A percentile compares a stretch with the other conserved stretches of the same genome.
Conservation (phyloP, 2,113 vertebrate genomes). For the Mesoclemmys tuberculata region DNA sequence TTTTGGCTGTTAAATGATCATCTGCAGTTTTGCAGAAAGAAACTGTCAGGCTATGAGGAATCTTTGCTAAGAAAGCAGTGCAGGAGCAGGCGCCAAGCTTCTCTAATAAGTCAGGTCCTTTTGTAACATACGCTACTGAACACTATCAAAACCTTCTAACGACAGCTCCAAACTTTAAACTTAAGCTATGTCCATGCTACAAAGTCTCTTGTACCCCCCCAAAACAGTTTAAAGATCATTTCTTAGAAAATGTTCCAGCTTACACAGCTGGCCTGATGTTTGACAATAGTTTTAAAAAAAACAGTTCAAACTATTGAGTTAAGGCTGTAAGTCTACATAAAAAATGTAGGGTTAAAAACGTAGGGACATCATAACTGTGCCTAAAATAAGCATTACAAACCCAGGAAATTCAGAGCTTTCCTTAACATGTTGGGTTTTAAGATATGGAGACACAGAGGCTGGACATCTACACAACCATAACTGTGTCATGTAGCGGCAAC, state of each 20-base stretch:
- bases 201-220: not conserved
- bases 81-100: not conserved
- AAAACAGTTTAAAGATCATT: not conserved
- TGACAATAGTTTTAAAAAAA: not conserved
- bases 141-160: not conserved
- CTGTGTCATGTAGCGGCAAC: not conserved
- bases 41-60: not conserved
- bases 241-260: not conserved
- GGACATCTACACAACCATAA: not conserved
- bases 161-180: not conserved
- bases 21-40: conserved; percentile 23
- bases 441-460: not conserved
- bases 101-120: not conserved
- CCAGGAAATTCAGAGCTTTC: not conserved
- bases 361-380: not conserved
- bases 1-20: not conserved
- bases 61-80: not conserved
- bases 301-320: not conserved
- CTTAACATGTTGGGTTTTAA: not conserved
- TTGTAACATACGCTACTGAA: not conserved
- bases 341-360: not conserved
- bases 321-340: not conserved
- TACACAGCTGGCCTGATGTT: not conserved
- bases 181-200: not conserved
- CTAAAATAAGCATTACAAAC: not conserved